Conservation (phyloP, 2,888 invertebrate genomes). For the Dynastes hyllus region DNA sequence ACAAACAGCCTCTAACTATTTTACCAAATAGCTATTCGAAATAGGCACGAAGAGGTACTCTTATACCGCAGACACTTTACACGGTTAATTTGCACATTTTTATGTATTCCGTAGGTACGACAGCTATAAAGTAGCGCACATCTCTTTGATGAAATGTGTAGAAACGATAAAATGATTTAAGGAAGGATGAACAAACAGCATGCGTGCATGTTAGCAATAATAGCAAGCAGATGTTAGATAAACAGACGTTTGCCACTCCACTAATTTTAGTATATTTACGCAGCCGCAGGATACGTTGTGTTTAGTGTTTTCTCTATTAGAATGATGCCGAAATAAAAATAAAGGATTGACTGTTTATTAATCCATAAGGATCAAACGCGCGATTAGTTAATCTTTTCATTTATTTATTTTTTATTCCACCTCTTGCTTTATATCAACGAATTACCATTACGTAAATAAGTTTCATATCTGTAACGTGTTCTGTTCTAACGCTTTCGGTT, state of each 20-base stretch:
- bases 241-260: constrained; percentile 3
- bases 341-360: no score
- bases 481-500: constrained; percentile 3
- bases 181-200: constrained; percentile 25
- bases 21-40: no score
- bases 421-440: no score
- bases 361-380: no score
- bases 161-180: constrained; percentile 42
- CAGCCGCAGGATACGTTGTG: background rate
- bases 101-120: constrained; percentile 20
- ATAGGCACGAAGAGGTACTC: no score
- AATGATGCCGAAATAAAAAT: no score
- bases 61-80: background rate
- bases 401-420: no score
- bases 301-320: background rate
- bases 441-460: no score
- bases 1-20: no score
- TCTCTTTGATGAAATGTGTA: constrained; percentile 34
- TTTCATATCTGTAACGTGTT: background rate
- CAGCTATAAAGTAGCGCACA: constrained; percentile 21
- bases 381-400: no score
- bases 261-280: background rate
- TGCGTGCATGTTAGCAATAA: constrained; percentile 13
- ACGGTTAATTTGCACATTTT: constrained; percentile 24
- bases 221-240: constrained; percentile 40